Evolutionary conservation across 1,140 invertebrate genomes (phyloP), one percentile per base, ranked within the genome.

Genomic region (Scaptomyza pallida): DNA sequence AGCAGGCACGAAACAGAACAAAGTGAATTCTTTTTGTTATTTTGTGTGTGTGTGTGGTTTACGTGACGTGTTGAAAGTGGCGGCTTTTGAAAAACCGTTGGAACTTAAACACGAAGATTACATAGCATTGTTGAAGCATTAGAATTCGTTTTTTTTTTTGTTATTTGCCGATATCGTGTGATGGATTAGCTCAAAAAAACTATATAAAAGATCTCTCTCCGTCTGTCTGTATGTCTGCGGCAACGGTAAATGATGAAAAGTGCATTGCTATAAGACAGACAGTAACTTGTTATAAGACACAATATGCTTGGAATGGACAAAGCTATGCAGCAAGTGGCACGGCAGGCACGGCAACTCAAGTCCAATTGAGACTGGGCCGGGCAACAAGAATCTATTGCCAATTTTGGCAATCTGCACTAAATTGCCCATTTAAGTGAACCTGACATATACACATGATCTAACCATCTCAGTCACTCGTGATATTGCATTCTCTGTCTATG

Each of bases 331-430:
- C 78, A 81, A 82, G 78, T 81, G 78, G 44, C 78, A 60, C n/a
- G n/a, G n/a, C n/a, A n/a, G n/a, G 52, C 77, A 41, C 78, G 56
- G 52, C 77, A 48, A 30, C 19, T 41, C 43, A 37, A 48, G n/a
- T 44, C 71, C 41, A 47, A 54, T 21, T 15, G 43, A 23, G 62
- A 40, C 60, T 54, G 30, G 54, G 61, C 74, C 75, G 69, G 61
- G 64, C 71, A 56, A 19, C 57, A 69, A 78, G 72, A 86, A 86
- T 85, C 73, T 70, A 61, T 21, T 41, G 77, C 80, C 80, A 77
- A 86, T 85, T 85, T 85, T 67, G 80, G 81, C 75, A 85, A 81
- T 77, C 81, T 85, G 80, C 80, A 85, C 80, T 86, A 85, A 85
- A 85, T 85, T 85, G 80, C 65, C 80, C 80, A 85, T 85, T 85